These are phyloP conservation scores for Mantis religiosa DNA, from an alignment of 2,888 invertebrate species.

Conservation along the genomic window DNA sequence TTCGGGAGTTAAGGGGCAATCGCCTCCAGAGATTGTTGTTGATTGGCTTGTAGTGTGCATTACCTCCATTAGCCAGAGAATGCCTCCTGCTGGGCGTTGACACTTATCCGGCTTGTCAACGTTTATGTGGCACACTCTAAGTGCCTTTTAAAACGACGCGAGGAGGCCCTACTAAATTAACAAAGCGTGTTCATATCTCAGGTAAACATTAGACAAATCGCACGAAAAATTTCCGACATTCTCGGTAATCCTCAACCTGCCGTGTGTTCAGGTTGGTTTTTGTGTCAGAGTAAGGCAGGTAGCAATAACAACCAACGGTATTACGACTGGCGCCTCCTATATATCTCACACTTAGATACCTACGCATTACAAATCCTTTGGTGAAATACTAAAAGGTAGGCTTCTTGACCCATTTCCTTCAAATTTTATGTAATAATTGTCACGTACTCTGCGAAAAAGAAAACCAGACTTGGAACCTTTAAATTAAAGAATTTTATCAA, in stretches of 20 bases:
- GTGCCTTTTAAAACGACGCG: not conserved
- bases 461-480: too few relatives aligned
- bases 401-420: too few relatives aligned
- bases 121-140: not conserved
- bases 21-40: not conserved
- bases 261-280: not conserved
- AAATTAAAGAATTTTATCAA: too few relatives aligned
- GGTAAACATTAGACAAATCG: not conserved
- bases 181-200: constrained; percentile 5
- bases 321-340: too few relatives aligned
- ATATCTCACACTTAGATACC: too few relatives aligned
- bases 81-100: constrained; percentile 3
- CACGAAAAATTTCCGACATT: not conserved
- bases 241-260: not conserved
- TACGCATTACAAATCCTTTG: too few relatives aligned
- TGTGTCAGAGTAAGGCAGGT: not conserved
- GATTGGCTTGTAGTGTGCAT: not conserved
- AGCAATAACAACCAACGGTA: too few relatives aligned
- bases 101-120: not conserved
- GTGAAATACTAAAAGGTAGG: too few relatives aligned
- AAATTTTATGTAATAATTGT: too few relatives aligned
- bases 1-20: not conserved
- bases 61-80: not conserved
- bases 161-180: constrained; percentile 1
- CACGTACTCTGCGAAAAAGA: too few relatives aligned